Conservation (phyloP, 2,797 vertebrate species). For the Gambelia wislizenii region DNA sequence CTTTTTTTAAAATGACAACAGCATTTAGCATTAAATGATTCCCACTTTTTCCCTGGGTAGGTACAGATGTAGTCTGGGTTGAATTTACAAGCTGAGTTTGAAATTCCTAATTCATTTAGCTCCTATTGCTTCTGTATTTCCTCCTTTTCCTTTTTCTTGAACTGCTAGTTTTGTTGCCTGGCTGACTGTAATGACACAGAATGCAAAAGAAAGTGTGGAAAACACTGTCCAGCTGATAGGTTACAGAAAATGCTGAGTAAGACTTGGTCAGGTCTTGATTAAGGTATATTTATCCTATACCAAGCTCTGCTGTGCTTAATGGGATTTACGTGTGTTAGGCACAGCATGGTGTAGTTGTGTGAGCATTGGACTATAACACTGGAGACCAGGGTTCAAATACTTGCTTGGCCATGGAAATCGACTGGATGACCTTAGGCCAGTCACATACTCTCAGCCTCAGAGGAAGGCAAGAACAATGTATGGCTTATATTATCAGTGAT, state of each 20-base stretch:
- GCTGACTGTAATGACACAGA: not conserved
- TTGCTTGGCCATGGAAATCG: not conserved
- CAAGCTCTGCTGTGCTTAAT: not conserved
- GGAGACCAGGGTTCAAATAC: too few relatives aligned
- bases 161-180: constrained; percentile 24
- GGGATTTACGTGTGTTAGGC: not conserved
- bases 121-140: constrained; percentile 33
- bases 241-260: not conserved
- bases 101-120: not conserved
- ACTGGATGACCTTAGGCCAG: not conserved
- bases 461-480: too few relatives aligned
- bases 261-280: not conserved
- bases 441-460: too few relatives aligned
- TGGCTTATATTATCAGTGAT: too few relatives aligned
- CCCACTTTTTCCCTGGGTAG: not conserved
- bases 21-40: not conserved
- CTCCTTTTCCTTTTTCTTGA: constrained; percentile 27
- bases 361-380: too few relatives aligned
- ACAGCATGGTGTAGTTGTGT: too few relatives aligned
- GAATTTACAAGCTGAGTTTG: constrained; percentile 30
- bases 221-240: not conserved
- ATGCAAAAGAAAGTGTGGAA: not conserved
- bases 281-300: not conserved
- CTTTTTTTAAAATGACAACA: not conserved
- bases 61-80: constrained; percentile 21